Evolutionary conservation across 2,888 invertebrate species (phyloP), one percentile per base, ranked within the genome.

Genomic region (Agrochola macilenta): DNA sequence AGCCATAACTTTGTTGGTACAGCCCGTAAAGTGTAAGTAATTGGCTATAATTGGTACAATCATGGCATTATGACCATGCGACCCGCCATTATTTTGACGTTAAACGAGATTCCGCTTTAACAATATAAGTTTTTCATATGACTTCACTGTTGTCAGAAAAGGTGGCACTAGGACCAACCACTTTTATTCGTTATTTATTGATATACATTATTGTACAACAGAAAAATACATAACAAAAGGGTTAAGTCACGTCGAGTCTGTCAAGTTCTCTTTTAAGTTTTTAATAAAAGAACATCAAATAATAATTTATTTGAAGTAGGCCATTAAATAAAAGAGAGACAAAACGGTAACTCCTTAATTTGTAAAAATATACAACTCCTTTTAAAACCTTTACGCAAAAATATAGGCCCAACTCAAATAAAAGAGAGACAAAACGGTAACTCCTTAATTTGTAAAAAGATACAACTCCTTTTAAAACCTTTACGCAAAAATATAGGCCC

Each of bases 1-100:
- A 77, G 70, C 78, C 12, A 87, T 86, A 85, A 86, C 86, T 78
- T 81, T 77, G 75, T 72, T 60, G 61, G 46, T 69, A 70, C 74
- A 82, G 65, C 75, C 58, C 73, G 73, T 87, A 83, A 86, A 86
- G 54, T 68, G 72, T 77, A 76, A 73, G 86, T 86, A 88, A 83
- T 80, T 86, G 86, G 65, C 73, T 71, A 74, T 85, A 88, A 88
- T 87, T 87, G 86, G 83, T 79, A 68, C 83, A 87, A 80, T 87
- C 76, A 76, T 72, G 80, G 46, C 69, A 49, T 83, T 86, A 87
- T 75, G 72, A 35, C 65, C 76, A 76, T 78, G 78, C 66, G 77
- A 78, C 81, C 74, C 35, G 72, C 85, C 52, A 85, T 85, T 81
- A 85, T 74, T 74, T 64, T 69, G 60, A 63, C 69, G 57, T 70